Conservation (phyloP, 2,113 vertebrate species). For the Forbesichthys agassizii region DNA sequence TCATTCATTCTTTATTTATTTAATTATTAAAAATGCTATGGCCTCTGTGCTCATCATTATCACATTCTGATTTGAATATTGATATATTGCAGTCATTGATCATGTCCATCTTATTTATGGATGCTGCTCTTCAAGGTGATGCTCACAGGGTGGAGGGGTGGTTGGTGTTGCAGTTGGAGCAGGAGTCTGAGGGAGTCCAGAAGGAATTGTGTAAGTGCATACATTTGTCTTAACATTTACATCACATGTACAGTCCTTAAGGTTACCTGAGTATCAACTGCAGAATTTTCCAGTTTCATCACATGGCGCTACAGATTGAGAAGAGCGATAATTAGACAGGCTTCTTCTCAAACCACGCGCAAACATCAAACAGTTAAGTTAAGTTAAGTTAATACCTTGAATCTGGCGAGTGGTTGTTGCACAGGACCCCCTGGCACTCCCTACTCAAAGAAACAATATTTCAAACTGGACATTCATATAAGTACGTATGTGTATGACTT, state of each 20-base stretch:
- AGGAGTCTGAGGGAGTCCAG: slow-evolving; percentile 53
- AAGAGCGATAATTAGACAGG: slow-evolving; percentile 16
- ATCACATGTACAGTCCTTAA: neutral
- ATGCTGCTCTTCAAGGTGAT: neutral
- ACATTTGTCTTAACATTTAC: neutral
- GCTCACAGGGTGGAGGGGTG: slow-evolving; percentile 18
- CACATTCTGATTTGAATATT: neutral
- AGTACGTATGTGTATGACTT: too few relatives aligned
- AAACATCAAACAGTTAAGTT: neutral
- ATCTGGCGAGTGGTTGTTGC: slow-evolving; percentile 52
- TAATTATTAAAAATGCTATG: neutral
- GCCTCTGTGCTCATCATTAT: neutral
- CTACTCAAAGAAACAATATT: slow-evolving; percentile 21
- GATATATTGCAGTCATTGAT: neutral
- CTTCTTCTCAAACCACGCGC: neutral
- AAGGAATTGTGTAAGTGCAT: neutral
- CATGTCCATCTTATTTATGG: neutral
- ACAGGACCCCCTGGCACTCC: slow-evolving; percentile 32
- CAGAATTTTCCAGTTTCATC: slow-evolving; percentile 26
- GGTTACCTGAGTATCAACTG: slow-evolving; percentile 60
- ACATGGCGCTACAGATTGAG: slow-evolving; percentile 56
- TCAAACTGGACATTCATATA: too few relatives aligned
- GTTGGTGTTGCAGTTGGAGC: slow-evolving; percentile 37
- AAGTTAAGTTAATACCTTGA: slow-evolving; percentile 52
- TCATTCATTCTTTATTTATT: too few relatives aligned